Evolutionary conservation across 2,113 vertebrate species (phyloP).

Genomic region (Turdus rufiventris): DNA sequence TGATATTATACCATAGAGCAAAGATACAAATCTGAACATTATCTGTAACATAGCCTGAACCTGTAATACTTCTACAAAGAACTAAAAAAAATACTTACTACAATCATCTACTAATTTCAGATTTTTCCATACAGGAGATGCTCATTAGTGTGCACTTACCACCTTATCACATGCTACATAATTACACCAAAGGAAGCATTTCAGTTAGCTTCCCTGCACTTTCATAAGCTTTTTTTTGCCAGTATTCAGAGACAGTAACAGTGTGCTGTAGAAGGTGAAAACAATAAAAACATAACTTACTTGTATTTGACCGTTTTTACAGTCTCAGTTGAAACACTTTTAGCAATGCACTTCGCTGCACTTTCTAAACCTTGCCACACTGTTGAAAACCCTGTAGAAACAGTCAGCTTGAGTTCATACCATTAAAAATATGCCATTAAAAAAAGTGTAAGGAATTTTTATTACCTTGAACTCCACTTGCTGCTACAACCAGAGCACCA

Average conservation of each 20-base stretch:
- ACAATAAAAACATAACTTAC: constrained; percentile 73
- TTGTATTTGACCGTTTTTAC: constrained; percentile 92
- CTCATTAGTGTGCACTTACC: background rate
- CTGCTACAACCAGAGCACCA: constrained; percentile 93
- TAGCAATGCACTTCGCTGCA: constrained; percentile 90
- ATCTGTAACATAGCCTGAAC: background rate
- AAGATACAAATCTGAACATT: background rate
- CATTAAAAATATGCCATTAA: background rate
- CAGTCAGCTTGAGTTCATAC: background rate
- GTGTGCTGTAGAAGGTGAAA: background rate
- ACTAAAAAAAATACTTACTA: background rate
- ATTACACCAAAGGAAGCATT: background rate
- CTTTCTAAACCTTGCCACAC: constrained; percentile 95
- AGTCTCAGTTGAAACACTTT: constrained; percentile 89
- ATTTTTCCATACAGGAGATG: background rate
- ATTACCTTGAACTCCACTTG: constrained; percentile 94
- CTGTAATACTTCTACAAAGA: background rate
- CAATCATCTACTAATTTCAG: background rate
- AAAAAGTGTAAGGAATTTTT: background rate
- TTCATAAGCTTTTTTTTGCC: background rate
- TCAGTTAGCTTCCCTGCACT: background rate
- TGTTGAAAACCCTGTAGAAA: constrained; percentile 87
- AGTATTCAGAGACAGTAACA: background rate
- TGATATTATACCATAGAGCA: background rate
- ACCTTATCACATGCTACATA: background rate